These are phyloP conservation scores for Onychomys arenicola DNA, from an alignment of 2,797 vertebrate genomes.

Conservation along the genomic window DNA sequence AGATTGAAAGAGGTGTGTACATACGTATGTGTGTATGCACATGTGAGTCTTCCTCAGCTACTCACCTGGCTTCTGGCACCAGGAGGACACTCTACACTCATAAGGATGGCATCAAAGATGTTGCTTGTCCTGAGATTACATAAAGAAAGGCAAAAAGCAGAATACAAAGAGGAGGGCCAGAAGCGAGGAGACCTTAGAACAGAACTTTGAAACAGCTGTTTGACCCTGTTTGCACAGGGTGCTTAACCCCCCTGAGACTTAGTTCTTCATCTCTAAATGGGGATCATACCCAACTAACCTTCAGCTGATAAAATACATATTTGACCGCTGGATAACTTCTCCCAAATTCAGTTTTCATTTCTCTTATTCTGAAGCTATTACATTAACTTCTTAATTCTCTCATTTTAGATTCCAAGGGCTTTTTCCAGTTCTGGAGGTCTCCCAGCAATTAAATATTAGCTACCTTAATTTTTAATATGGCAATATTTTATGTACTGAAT, in stretches of 20 bases:
- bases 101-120: not conserved
- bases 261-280: not conserved
- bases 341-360: slow-evolving; percentile 45
- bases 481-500: slow-evolving; percentile 34
- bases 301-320: not conserved
- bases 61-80: not conserved
- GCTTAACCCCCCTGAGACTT: slow-evolving; percentile 21
- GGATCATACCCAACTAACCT: not conserved
- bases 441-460: slow-evolving; percentile 33
- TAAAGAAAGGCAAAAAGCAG: not conserved
- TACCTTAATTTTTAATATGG: slow-evolving; percentile 54
- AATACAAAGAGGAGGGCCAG: not conserved
- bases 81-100: not conserved
- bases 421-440: slow-evolving; percentile 34
- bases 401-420: not conserved
- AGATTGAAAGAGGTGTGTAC: slow-evolving; percentile 40
- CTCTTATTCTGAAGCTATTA: slow-evolving; percentile 2
- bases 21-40: too few species aligned
- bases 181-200: not conserved
- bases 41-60: not conserved
- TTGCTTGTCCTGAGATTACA: not conserved
- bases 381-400: slow-evolving; percentile 39
- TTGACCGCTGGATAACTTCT: not conserved
- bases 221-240: not conserved
- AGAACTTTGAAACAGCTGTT: not conserved